Base-by-base conservation (phyloP, 2,888 invertebrate species). In the Tachina grossa region DNA sequence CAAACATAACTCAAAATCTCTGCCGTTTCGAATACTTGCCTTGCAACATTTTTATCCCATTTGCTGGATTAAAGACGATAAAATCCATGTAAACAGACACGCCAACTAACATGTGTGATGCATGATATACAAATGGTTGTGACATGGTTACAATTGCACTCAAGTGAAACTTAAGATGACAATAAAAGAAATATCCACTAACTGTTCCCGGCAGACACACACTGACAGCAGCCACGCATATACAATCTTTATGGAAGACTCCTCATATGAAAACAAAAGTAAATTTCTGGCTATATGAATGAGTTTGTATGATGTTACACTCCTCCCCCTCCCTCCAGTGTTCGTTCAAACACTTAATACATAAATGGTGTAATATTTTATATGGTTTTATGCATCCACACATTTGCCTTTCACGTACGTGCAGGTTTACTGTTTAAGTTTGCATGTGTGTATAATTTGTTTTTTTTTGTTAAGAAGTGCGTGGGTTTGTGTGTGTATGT, bases 371-470 rank as follows among this genome's bases (percentile, higher is more conserved):
- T 63, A 82, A 75, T 78, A 69, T 81, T 63, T 81, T 81, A 74
- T 74, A 81, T 39, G 63, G 77, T 75, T 78, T 63, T 68, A 89
- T 89, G 89, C 88, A 88, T 88, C 53, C 87, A 87, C 87, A 88
- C 88, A 87, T 45, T 76, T 69, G 71, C 19, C 45, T 69, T 80
- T 76, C 14, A 16, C 49, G 39, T 66, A 53, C 31, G 41, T 69
- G 53, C 31, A 19, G 53, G 59, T 69, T 53, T 71, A 53, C 55
- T 53, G 43, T 66, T 61, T 51, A 53, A 69, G 69, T 43, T 65
- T 61, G 55, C 16, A 13, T 77, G 41, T 53, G 41, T 14, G 1
- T 13, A 9, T 19, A 4, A 6, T 8, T 53, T 49, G 66, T 31
- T 31, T 6, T 31, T 6, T 31, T 31, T 31, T 31, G 31, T 31